phyloP scores from a whole-genome alignment of 2,797 vertebrate genomes.

The Rhinatrema bivittatum region DNA sequence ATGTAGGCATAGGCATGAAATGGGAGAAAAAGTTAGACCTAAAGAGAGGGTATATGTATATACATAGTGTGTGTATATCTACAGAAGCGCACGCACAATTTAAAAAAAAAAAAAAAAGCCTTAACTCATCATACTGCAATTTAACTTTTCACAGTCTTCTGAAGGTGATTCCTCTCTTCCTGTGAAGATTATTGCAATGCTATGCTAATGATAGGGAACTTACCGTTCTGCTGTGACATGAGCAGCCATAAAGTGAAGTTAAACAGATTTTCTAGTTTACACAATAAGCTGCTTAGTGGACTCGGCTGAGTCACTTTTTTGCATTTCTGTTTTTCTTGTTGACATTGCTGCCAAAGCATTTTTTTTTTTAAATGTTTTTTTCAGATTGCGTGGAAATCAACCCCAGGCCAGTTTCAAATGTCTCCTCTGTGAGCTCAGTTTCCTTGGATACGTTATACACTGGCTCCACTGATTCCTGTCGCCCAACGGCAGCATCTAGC shows the following conservation, averaged over 20 bases:
- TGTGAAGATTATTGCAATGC: no score
- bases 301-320: slow-evolving; percentile 1
- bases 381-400: slow-evolving; percentile 36
- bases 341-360: slow-evolving; percentile 31
- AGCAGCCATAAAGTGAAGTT: slow-evolving; percentile 39
- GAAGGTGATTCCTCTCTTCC: slow-evolving; percentile 33
- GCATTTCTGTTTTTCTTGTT: slow-evolving; percentile 17
- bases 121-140: no score
- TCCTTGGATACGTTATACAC: slow-evolving; percentile 80
- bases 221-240: slow-evolving; percentile 39
- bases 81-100: no score
- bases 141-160: no score
- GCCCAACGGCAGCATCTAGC: slow-evolving; percentile 56
- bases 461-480: slow-evolving; percentile 70
- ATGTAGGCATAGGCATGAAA: no score
- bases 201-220: slow-evolving; percentile 30
- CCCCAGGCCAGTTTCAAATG: slow-evolving; percentile 55
- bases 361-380: slow-evolving; percentile 40
- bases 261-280: slow-evolving; percentile 29
- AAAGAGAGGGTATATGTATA: no score
- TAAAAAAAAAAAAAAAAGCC: no score
- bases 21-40: no score
- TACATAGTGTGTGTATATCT: no score
- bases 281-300: slow-evolving; percentile 36
- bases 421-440: slow-evolving; percentile 72